Base-by-base conservation (phyloP, 1,140 invertebrate species). In the Stegodyphus dumicola region DNA sequence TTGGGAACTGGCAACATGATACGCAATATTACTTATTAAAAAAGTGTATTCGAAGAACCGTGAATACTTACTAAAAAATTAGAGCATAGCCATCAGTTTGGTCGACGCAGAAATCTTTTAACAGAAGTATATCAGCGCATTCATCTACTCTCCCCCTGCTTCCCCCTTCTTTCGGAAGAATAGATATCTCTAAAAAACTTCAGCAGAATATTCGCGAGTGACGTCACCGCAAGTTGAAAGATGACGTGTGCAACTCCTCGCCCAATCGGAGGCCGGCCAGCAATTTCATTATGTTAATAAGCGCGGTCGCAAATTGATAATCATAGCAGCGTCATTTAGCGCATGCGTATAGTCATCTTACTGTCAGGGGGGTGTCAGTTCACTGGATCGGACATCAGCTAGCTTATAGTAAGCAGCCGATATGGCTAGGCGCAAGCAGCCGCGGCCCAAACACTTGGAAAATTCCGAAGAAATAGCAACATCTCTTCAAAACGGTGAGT, bases 271-370 rank as follows among this genome's bases (percentile, higher is more conserved):
- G 56, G 7, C 7, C 73, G 71, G 49, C 17, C 18, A n/a, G 71
- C 60, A 75, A 75, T 67, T 69, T 52, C 81, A 84, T 84, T 84
- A 84, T 84, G 71, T 76, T 84, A 84, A 84, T 84, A 49, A 84
- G 69, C 33, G 49, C 73, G 15, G 65, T 74, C 53, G 48, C 71
- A 84, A 84, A 84, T 84, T 84, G 81, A 67, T 84, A 84, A 84
- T 84, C 11, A 84, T 76, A 53, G 60, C n/a, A 53, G 79, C 77
- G 66, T 80, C 67, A 71, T 64, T n/a, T 64, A n/a, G 53, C 81
- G 81, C 81, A 84, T 84, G 81, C 81, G 81, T 49, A 13, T 48
- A 33, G 33, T 33, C 33, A 33, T 33, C 33, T 33, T 3, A 33
- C 33, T 33, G 15, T 52, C 6, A 15, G 33, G 13, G 60, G 81